Evolutionary conservation across 2,797 vertebrate genomes (phyloP), one percentile per base, ranked within the genome.

Genomic region (Monodelphis domestica): DNA sequence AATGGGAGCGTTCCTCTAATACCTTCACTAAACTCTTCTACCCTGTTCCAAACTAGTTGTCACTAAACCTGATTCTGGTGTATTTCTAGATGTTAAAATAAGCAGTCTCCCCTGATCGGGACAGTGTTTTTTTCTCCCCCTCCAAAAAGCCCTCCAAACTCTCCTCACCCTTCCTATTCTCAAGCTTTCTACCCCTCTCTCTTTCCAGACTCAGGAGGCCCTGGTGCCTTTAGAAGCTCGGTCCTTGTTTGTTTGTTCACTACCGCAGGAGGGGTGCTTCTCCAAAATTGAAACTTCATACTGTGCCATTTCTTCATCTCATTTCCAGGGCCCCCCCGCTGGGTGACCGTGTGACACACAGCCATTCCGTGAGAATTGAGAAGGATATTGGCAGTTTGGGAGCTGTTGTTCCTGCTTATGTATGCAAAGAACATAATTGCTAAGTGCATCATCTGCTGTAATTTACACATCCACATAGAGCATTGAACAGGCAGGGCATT

Each of bases 371-470:
- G 96, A 98, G 97, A 98, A 97, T 87, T 4, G 6, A 98, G 97
- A 98, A 97, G 97, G 97, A 98, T 98, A 98, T 95, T 98, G 98
- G 97, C 98, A 98, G 97, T 97, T 97, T 97, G 98, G 98, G 98
- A 98, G 97, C 97, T 98, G 97, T 98, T 98, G 94, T 97, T 98
- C 97, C 98, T 98, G 97, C 98, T 98, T 98, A 98, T 97, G 97
- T 97, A 98, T 98, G 97, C 97, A 97, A 98, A 97, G 97, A 98
- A 97, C 97, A 97, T 98, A 98, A 98, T 98, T 98, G 97, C 97
- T 97, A 98, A 98, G 98, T 95, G 97, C 97, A 98, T 98, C 97
- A 97, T 98, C 98, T 98, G 98, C 97, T 98, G 97, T 98, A 98
- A 98, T 98, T 98, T 98, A 97, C 97, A 98, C 95, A 97, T 98